Evolutionary conservation across 2,113 vertebrate genomes (phyloP).

Genomic region (Percina caprodes): DNA sequence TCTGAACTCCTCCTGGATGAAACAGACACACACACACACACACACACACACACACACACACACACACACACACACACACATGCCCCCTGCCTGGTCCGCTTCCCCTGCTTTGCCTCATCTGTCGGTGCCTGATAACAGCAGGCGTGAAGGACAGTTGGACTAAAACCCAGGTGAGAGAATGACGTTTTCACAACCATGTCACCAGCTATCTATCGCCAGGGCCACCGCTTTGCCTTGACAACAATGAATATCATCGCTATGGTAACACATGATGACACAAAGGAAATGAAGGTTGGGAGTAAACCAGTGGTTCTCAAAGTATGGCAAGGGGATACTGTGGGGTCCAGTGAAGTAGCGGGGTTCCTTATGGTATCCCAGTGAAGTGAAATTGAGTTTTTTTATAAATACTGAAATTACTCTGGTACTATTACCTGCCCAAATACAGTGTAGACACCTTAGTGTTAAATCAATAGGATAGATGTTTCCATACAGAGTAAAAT

Average conservation of each 20-base stretch:
- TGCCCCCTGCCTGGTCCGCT: conserved; percentile 13
- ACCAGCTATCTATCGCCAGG: conserved; percentile 14
- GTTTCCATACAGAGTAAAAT: neutral
- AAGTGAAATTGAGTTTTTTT: neutral
- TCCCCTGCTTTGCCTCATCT: conserved; percentile 29
- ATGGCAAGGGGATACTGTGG: neutral
- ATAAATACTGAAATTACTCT: neutral
- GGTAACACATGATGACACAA: conserved; percentile 50
- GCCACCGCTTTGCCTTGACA: conserved; percentile 62
- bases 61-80: conserved; percentile 23
- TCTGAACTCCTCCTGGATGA: conserved; percentile 57
- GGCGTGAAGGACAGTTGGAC: conserved; percentile 45
- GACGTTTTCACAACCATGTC: conserved; percentile 32
- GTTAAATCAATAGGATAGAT: neutral
- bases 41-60: conserved; percentile 13
- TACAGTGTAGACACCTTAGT: neutral
- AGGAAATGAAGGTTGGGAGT: conserved; percentile 31
- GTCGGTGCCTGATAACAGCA: conserved; percentile 21
- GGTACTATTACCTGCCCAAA: neutral
- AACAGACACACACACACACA: conserved; percentile 4
- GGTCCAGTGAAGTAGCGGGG: neutral
- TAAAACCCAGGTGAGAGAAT: conserved; percentile 60
- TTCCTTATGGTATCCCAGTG: neutral
- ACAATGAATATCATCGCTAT: conserved; percentile 50
- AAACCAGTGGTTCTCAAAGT: conserved; percentile 3